phyloP scores from a whole-genome alignment of 1,140 invertebrate genomes.

The Physella acuta region DNA sequence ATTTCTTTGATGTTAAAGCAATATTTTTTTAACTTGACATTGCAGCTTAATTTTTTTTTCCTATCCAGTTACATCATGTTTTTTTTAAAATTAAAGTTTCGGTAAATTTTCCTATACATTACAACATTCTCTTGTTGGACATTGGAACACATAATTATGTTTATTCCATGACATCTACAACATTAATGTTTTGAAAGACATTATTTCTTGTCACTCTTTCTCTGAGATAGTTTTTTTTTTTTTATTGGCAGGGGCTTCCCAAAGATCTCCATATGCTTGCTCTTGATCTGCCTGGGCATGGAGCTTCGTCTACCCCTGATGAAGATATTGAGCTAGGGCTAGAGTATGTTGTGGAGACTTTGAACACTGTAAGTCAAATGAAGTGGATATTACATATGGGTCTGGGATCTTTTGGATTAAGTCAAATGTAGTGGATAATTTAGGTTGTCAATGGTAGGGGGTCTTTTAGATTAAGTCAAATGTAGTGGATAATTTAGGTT shows the following conservation, averaged over 20 bases:
- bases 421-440: too few relatives aligned
- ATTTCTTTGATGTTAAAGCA: too few relatives aligned
- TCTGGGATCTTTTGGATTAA: too few relatives aligned
- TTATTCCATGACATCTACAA: not conserved
- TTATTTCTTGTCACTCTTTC: not conserved
- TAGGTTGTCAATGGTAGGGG: too few relatives aligned
- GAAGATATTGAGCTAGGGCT: conserved; percentile 39
- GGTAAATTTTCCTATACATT: too few relatives aligned
- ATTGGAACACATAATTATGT: not conserved
- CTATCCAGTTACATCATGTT: too few relatives aligned
- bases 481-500: too few relatives aligned
- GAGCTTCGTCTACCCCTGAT: conserved; percentile 35
- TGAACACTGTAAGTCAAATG: conserved; percentile 34
- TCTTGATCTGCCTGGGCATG: conserved; percentile 51
- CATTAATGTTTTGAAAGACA: not conserved
- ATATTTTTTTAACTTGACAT: too few relatives aligned
- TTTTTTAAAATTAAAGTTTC: too few relatives aligned
- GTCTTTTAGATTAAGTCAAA: too few relatives aligned
- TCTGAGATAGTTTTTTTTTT: not conserved
- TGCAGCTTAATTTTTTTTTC: too few relatives aligned
- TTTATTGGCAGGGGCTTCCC: conserved; percentile 37
- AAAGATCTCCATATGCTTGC: conserved; percentile 44
- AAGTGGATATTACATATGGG: not conserved
- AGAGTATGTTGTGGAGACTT: conserved; percentile 27
- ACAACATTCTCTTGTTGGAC: not conserved